Conservation (phyloP, 2,888 invertebrate genomes). For the Plebejus argus region DNA sequence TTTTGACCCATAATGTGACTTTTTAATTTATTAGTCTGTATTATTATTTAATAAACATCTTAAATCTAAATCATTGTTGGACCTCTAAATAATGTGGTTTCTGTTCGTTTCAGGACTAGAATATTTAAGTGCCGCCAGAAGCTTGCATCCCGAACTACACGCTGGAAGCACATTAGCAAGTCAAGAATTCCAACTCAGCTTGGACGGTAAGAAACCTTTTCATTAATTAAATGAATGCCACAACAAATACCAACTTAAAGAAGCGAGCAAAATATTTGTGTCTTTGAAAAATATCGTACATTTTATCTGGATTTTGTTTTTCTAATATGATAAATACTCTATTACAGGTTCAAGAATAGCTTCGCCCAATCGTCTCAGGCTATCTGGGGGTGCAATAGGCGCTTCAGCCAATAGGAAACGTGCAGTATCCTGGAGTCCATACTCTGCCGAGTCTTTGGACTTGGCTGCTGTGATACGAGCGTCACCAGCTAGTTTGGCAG, state of each 20-base stretch:
- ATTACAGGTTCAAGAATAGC: slow-evolving; percentile 75
- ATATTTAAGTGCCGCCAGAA: slow-evolving; percentile 73
- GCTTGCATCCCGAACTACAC: slow-evolving; percentile 82
- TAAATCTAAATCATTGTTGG: not conserved
- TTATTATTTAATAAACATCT: not conserved
- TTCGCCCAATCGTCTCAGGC: slow-evolving; percentile 69
- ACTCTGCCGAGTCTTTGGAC: slow-evolving; percentile 95
- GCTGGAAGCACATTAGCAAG: slow-evolving; percentile 87
- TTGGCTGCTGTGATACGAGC: slow-evolving; percentile 97
- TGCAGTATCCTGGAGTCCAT: slow-evolving; percentile 96
- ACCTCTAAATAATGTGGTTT: slow-evolving; percentile 15
- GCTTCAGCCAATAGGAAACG: slow-evolving; percentile 89
- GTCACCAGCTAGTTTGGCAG: slow-evolving; percentile 95
- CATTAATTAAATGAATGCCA: slow-evolving; percentile 1
- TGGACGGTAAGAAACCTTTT: slow-evolving; percentile 86
- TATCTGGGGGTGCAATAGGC: slow-evolving; percentile 72
- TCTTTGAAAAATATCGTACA: not conserved
- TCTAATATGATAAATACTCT: not conserved
- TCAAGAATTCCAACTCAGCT: slow-evolving; percentile 93
- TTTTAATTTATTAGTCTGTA: not conserved
- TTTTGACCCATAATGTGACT: not conserved
- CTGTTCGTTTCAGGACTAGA: slow-evolving; percentile 68
- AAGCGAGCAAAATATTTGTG: not conserved
- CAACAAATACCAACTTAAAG: not conserved
- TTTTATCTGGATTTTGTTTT: not conserved